phyloP scores from a whole-genome alignment of 2,888 invertebrate genomes.

The Rhagium mordax region DNA sequence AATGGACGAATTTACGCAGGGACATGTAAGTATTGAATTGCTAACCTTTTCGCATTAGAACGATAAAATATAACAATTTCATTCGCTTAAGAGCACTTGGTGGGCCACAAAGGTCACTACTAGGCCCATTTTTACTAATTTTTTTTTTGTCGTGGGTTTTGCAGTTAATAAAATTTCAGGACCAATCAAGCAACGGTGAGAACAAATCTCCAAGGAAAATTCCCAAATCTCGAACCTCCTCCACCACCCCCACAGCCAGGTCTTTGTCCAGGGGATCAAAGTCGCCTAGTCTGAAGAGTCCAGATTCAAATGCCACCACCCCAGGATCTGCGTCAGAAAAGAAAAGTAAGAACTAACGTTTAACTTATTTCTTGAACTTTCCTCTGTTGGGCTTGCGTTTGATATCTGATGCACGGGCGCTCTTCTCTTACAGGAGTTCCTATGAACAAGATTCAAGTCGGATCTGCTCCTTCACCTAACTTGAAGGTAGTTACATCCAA shows the following conservation, averaged over 20 bases:
- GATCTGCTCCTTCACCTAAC: slow-evolving; percentile 93
- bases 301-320: slow-evolving; percentile 75
- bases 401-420: no score
- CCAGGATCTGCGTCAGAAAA: slow-evolving; percentile 74
- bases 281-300: slow-evolving; percentile 78
- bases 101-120: no score
- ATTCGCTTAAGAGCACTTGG: no score
- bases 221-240: slow-evolving; percentile 71
- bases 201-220: slow-evolving; percentile 82
- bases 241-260: slow-evolving; percentile 65
- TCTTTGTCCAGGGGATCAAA: slow-evolving; percentile 69
- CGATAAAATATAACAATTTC: no score
- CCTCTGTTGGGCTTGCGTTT: no score
- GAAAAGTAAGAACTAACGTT: slow-evolving; percentile 77
- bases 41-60: no score
- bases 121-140: no score
- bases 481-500: slow-evolving; percentile 93
- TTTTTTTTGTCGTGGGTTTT: no score
- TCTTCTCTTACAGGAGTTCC: slow-evolving; percentile 85
- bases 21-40: slow-evolving; percentile 80
- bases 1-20: slow-evolving; percentile 86
- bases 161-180: slow-evolving; percentile 50
- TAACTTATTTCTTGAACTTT: not conserved
- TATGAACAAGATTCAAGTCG: slow-evolving; percentile 95
- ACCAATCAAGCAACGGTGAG: slow-evolving; percentile 76